phyloP scores from a whole-genome alignment of 2,113 vertebrate genomes.

The Corynorhinus townsendii region DNA sequence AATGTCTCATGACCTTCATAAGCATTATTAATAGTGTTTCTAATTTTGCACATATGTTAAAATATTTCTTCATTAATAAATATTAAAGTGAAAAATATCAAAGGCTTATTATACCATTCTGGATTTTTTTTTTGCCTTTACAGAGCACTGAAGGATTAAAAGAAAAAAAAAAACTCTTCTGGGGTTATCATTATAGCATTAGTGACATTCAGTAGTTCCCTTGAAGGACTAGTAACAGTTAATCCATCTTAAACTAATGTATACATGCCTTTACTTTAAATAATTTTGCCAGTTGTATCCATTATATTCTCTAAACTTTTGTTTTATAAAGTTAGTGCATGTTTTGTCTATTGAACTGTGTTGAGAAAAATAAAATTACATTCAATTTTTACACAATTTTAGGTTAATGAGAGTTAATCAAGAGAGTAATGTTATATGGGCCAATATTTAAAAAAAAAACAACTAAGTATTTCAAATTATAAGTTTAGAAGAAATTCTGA shows the following conservation, averaged over 20 bases:
- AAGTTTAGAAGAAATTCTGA: slow-evolving; percentile 35
- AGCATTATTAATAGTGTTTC: neutral
- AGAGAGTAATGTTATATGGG: slow-evolving; percentile 53
- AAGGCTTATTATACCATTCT: neutral
- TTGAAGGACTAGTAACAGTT: slow-evolving; percentile 53
- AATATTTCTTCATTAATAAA: neutral
- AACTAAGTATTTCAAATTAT: slow-evolving; percentile 38
- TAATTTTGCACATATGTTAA: neutral
- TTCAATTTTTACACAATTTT: slow-evolving; percentile 61
- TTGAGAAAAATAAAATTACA: slow-evolving; percentile 70
- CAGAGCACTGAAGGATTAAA: slow-evolving; percentile 1
- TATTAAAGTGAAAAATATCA: neutral
- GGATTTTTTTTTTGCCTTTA: slow-evolving; percentile 2
- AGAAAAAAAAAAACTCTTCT: slow-evolving; percentile 26
- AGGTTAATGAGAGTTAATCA: slow-evolving; percentile 27
- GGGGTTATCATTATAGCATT: slow-evolving; percentile 52
- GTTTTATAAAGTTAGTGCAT: slow-evolving; percentile 60
- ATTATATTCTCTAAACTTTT: slow-evolving; percentile 27
- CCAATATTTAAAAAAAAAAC: slow-evolving; percentile 57
- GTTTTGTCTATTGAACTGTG: slow-evolving; percentile 55
- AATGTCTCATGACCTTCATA: neutral
- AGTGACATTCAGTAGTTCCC: slow-evolving; percentile 43
- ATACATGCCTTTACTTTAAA: slow-evolving; percentile 47
- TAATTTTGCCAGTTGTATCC: slow-evolving; percentile 51
- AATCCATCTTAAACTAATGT: slow-evolving; percentile 49